Conservation (phyloP, 2,113 vertebrate genomes). For the Festucalex cinctus region DNA sequence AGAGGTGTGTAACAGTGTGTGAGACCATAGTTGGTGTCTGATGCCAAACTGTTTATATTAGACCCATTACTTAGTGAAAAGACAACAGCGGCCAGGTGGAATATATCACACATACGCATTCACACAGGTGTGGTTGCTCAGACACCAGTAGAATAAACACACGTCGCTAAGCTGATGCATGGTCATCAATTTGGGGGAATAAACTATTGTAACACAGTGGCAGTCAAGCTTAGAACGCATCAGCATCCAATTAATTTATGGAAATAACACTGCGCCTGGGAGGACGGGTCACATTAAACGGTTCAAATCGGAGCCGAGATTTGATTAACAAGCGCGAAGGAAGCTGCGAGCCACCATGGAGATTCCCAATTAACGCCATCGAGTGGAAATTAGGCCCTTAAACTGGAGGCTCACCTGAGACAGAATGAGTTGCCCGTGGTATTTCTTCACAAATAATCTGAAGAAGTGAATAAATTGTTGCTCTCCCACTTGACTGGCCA, state of each 20-base stretch:
- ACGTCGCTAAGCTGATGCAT: conserved; percentile 22
- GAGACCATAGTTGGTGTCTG: conserved; percentile 44
- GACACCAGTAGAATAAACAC: conserved; percentile 46
- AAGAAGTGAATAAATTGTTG: conserved; percentile 81
- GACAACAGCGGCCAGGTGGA: conserved; percentile 60
- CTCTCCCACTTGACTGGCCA: conserved; percentile 79
- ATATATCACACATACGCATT: conserved; percentile 32
- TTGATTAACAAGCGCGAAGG: conserved; percentile 28
- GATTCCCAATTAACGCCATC: conserved; percentile 17
- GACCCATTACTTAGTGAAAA: conserved; percentile 55
- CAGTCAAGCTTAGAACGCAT: conserved; percentile 14
- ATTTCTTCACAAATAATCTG: conserved; percentile 80
- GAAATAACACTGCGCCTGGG: conserved; percentile 27
- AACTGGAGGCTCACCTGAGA: conserved; percentile 80
- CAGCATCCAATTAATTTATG: conserved; percentile 43
- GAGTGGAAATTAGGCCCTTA: conserved; percentile 13
- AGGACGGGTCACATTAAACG: conserved; percentile 32
- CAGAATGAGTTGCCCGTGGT: conserved; percentile 89
- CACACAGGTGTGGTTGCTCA: conserved; percentile 58
- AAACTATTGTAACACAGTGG: conserved; percentile 24
- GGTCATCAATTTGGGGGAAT: conserved; percentile 24
- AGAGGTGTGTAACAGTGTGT: conserved; percentile 33
- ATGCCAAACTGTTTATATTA: conserved; percentile 63
- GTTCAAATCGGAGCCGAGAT: conserved; percentile 22
- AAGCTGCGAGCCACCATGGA: conserved; percentile 16